Base-by-base conservation (phyloP, 2,888 invertebrate species). In the Latrodectus hesperus region DNA sequence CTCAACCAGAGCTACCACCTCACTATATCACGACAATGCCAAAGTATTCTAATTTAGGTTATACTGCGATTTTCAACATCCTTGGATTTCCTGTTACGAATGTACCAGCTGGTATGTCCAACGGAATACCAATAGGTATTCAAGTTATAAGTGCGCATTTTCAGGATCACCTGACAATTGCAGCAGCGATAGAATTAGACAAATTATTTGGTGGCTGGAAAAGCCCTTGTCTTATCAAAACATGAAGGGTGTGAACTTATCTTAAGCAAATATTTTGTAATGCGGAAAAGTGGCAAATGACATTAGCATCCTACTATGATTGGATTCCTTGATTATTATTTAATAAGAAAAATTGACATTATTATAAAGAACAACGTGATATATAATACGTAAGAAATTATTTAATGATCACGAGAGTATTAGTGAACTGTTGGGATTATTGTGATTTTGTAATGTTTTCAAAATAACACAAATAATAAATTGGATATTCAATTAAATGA, bases 1-100 rank as follows among this genome's bases (percentile, higher is more conserved):
- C 97, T 0, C 97, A 97, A 93, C 98, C 98, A 3, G 96, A 96
- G 16, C 94, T 96, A 11, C 98, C 98, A 0, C 96, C 96, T 0
- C 96, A 96, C 91, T 98, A 98, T 92, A 95, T 96, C 91, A 96
- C 97, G 91, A 96, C 97, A 0, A 91, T 97, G 49, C 91, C 95
- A 49, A 95, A 95, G 90, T 94, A 96, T 14, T 95, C 96, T 89
- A 98, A 98, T 92, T 97, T 97, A 92, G 94, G 95, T 10, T 98
- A 98, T 91, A 96, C 97, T 0, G 95, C 94, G 26, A 95, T 98
- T 90, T 95, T 98, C 87, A 98, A 98, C 93, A 95, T 96, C 64
- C 93, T 98, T 76, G 96, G 96, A 0, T 93, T 98, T 85, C 98
- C 98, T 6, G 95, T 96, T 0, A 98, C 97, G 0, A 95, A 96